Conservation (phyloP, 1,140 invertebrate genomes). For the Drosophila orosa region DNA sequence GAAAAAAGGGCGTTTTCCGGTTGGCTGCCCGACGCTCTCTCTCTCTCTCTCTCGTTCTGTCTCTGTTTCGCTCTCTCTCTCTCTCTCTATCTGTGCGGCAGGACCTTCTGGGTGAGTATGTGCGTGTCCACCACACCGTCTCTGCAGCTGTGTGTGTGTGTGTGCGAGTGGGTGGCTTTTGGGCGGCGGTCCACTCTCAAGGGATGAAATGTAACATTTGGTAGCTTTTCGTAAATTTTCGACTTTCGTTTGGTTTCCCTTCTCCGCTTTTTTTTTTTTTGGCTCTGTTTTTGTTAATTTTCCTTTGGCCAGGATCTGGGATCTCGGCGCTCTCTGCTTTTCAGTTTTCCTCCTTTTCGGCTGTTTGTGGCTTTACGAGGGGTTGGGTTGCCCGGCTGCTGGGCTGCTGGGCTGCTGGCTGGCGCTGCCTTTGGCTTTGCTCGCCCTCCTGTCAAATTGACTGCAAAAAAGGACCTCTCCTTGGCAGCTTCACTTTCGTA, state of each 20-base stretch:
- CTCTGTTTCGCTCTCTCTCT: slow-evolving; percentile 9
- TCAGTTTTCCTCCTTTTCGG: slow-evolving; percentile 44
- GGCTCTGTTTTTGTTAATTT: slow-evolving; percentile 70
- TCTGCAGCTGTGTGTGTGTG: background rate
- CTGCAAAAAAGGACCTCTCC: slow-evolving; percentile 83
- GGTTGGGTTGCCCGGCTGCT: slow-evolving; percentile 10
- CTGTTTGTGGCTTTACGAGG: slow-evolving; percentile 54
- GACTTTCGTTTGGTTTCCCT: slow-evolving; percentile 79
- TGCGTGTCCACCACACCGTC: slow-evolving; percentile 10
- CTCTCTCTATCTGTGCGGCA: slow-evolving; percentile 4
- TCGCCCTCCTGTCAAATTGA: slow-evolving; percentile 80
- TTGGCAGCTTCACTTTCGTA: slow-evolving; percentile 84
- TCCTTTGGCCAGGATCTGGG: slow-evolving; percentile 35
- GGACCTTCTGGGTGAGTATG: slow-evolving; percentile 15
- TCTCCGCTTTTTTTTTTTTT: slow-evolving; percentile 12
- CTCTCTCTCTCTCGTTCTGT: slow-evolving; percentile 10
- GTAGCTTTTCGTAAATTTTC: slow-evolving; percentile 83
- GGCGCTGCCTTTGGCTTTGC: slow-evolving; percentile 76
- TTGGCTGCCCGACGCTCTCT: slow-evolving; percentile 70
- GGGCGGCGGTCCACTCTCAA: slow-evolving; percentile 50
- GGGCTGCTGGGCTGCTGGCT: slow-evolving; percentile 25
- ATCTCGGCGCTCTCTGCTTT: slow-evolving; percentile 23
- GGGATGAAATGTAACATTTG: slow-evolving; percentile 82
- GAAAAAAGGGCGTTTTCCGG: slow-evolving; percentile 84
- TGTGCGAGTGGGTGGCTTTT: slow-evolving; percentile 14